Evolutionary conservation across 2,797 vertebrate species (phyloP).

Genomic region (Holocentrus rufus): DNA sequence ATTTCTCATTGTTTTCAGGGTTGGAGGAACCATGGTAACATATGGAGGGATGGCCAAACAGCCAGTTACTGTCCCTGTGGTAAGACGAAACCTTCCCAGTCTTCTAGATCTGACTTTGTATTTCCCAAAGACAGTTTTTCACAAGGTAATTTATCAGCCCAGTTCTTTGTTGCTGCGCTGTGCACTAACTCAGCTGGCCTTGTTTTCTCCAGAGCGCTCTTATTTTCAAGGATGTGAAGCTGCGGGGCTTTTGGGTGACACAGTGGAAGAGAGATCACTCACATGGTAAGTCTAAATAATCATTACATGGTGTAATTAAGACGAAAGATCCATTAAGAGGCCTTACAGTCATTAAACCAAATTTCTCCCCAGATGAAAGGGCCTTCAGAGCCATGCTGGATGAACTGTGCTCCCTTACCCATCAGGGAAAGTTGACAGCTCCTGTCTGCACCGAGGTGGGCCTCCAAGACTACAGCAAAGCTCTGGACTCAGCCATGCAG

Average conservation of each 20-base stretch:
- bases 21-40: conserved; percentile 92
- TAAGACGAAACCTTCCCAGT: conserved; percentile 75
- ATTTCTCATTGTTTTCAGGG: conserved; percentile 71
- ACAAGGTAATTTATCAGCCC: neutral
- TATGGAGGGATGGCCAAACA: conserved; percentile 97
- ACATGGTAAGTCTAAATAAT: conserved; percentile 78
- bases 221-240: conserved; percentile 92
- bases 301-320: neutral
- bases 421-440: conserved; percentile 81
- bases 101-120: conserved; percentile 4
- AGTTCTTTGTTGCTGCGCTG: neutral
- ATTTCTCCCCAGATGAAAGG: conserved; percentile 63
- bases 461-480: conserved; percentile 83
- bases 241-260: conserved; percentile 95
- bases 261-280: conserved; percentile 89
- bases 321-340: neutral
- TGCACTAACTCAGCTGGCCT: neutral
- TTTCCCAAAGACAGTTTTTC: neutral
- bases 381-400: conserved; percentile 83
- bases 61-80: conserved; percentile 91
- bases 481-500: conserved; percentile 84
- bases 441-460: conserved; percentile 84
- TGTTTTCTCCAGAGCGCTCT: conserved; percentile 85
- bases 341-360: neutral
- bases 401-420: conserved; percentile 85